These are phyloP conservation scores for Xyrauchen texanus DNA, from an alignment of 2,113 vertebrate genomes.

Conservation along the genomic window DNA sequence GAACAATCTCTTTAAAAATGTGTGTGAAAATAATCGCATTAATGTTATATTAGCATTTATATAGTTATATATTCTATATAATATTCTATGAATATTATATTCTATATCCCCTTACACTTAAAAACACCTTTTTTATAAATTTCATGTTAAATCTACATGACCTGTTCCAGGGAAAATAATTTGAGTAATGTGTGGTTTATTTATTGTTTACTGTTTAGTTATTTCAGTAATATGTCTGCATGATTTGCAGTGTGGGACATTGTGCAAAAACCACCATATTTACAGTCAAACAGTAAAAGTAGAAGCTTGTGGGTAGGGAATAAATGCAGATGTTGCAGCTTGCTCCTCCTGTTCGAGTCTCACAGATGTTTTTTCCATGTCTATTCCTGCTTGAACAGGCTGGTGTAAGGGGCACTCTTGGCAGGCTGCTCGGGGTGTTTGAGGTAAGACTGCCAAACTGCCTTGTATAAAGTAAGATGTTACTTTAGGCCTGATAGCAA, in stretches of 20 bases:
- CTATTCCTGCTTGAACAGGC: conserved; percentile 75
- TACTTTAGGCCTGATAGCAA: conserved; percentile 12
- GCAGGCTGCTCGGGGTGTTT: conserved; percentile 94
- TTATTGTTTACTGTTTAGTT: not conserved
- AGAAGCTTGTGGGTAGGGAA: not conserved
- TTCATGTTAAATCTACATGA: no score
- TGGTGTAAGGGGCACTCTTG: conserved; percentile 94
- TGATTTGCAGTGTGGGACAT: not conserved
- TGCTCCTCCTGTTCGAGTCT: not conserved
- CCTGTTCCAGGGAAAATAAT: no score
- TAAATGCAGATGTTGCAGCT: not conserved
- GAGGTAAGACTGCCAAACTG: conserved; percentile 82
- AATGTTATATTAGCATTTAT: no score
- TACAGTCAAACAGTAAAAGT: not conserved
- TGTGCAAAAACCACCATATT: not conserved
- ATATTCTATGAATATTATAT: no score
- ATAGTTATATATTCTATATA: no score
- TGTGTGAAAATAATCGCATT: no score
- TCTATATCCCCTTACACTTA: no score
- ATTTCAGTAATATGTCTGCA: not conserved
- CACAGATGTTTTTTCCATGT: conserved; percentile 29
- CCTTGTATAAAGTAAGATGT: conserved; percentile 41
- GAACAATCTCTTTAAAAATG: no score
- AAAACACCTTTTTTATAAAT: no score
- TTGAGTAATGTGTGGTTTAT: no score